Conservation (phyloP, 2,888 invertebrate species). For the Horisme vitalbata region DNA sequence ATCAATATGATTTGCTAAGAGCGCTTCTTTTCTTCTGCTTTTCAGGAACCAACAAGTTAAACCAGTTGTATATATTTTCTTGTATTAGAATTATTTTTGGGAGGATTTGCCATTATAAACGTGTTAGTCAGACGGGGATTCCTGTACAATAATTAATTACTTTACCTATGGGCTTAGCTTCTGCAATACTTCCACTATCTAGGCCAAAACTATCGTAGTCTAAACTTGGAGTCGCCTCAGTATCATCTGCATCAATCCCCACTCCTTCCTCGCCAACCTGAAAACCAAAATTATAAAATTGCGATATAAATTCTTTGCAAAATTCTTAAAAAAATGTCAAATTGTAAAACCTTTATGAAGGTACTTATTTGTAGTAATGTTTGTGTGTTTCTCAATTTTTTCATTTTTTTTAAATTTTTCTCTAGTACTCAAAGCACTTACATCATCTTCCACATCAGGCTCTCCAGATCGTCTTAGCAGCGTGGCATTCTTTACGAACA, state of each 20-base stretch:
- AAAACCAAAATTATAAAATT: slow-evolving; percentile 4
- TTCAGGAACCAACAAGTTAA: too few relatives aligned
- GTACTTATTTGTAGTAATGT: too few relatives aligned
- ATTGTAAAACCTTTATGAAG: too few relatives aligned
- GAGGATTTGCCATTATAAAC: too few relatives aligned
- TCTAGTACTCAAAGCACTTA: slow-evolving; percentile 36
- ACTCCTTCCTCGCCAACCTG: slow-evolving; percentile 76
- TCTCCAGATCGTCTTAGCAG: slow-evolving; percentile 50
- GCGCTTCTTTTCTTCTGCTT: too few relatives aligned
- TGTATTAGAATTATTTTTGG: too few relatives aligned
- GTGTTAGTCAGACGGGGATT: too few relatives aligned
- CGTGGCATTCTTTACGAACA: slow-evolving; percentile 60
- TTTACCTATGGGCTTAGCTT: slow-evolving; percentile 88
- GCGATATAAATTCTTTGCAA: too few relatives aligned
- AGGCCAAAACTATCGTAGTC: slow-evolving; percentile 66
- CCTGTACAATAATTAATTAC: background rate
- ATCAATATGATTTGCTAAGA: too few relatives aligned
- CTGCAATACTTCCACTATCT: slow-evolving; percentile 84
- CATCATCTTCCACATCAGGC: slow-evolving; percentile 53
- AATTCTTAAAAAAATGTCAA: too few relatives aligned
- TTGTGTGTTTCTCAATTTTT: background rate
- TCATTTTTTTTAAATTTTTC: background rate
- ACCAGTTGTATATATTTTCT: too few relatives aligned
- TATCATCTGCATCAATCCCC: slow-evolving; percentile 50
- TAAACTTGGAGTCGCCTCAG: slow-evolving; percentile 37